A percentile compares a stretch with the other conserved stretches of the same genome.
Evolutionary conservation across 2,113 vertebrate species (phyloP).

Genomic region (Montifringilla adamsi): DNA sequence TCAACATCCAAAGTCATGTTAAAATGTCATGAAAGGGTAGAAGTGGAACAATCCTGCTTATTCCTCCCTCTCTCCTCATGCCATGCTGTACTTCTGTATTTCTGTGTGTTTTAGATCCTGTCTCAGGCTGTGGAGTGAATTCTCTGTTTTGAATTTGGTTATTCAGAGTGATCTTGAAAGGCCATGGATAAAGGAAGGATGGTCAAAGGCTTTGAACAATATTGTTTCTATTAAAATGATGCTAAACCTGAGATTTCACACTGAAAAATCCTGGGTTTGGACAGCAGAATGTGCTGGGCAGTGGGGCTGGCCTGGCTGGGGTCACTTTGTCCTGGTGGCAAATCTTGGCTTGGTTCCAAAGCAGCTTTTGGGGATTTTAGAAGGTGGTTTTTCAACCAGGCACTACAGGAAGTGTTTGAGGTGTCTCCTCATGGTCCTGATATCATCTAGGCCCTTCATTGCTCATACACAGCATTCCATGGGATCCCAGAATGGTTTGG

Average conservation of each 20-base stretch:
- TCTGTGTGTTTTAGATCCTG: neutral
- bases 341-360: neutral
- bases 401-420: neutral
- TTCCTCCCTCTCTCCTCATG: neutral
- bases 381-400: rapidly evolving
- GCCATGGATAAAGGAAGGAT: neutral
- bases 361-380: neutral
- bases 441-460: neutral
- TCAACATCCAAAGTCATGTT: neutral
- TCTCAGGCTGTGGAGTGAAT: neutral
- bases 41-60: neutral
- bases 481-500: neutral
- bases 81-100: neutral
- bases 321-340: neutral
- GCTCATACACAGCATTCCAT: neutral
- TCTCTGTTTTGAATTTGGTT: neutral
- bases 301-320: rapidly evolving
- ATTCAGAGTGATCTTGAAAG: neutral
- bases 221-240: neutral
- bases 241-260: neutral
- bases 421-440: neutral
- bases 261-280: rapidly evolving
- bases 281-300: neutral
- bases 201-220: neutral
- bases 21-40: neutral